Base-by-base conservation (phyloP, 1,140 invertebrate species). In the Trialeurodes vaporariorum region DNA sequence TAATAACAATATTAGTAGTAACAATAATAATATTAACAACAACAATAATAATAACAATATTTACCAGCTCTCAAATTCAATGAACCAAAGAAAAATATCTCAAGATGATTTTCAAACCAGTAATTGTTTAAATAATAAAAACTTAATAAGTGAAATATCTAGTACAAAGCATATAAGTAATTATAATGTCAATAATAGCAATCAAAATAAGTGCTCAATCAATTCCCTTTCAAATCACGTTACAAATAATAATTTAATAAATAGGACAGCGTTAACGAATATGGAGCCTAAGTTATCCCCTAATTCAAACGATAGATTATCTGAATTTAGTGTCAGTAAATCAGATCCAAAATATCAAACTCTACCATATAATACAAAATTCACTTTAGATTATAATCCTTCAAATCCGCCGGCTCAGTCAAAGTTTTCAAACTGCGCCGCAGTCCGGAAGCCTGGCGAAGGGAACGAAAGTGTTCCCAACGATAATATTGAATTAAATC, bases 311-410 rank as follows among this genome's bases (percentile, higher is more conserved):
- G n/a, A 61, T 61, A 23, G 60, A 22, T 22, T 22, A 11, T 61
- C n/a, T 9, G 25, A 22, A 11, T 22, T 61, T 22, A 61, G n/a
- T n/a, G 25, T 61, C 60, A 61, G 60, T 61, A 95, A 94, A 78
- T 90, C 88, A 63, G 92, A 96, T 77, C 91, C 92, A 0, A 95
- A 95, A 78, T 95, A 95, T 81, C 93, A 96, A 80, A 94, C 92
- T 23, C 81, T 95, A 75, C 93, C 93, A 61, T 92, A 92, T 76
- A 93, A 92, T 59, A 75, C 74, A 2, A 75, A 75, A 60, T 75
- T 75, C 49, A 68, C 68, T 25, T 67, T 69, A 13, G 71, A 72
- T 49, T 65, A 64, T 49, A 68, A 65, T 65, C 26, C 27, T n/a
- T 24, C 12, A 21, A 59, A 2, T 2, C 11, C 49, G 12, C n/a